Evolutionary conservation across 2,113 vertebrate genomes (phyloP).

Genomic region (Nothobranchius kuhntae): DNA sequence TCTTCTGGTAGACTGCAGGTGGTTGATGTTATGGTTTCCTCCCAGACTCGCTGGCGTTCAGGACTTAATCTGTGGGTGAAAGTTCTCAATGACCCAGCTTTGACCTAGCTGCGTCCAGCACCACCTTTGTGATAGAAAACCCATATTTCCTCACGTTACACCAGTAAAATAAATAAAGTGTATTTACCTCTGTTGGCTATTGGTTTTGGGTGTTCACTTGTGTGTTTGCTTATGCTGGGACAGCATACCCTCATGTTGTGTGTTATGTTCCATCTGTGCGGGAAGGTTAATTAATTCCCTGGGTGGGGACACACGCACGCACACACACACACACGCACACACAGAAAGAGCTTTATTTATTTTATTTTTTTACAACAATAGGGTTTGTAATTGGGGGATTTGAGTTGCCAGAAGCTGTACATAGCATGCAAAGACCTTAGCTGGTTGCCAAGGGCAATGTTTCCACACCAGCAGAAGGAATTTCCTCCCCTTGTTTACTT

Average conservation of each 20-base stretch:
- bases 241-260: not conserved
- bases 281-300: slow-evolving; percentile 58
- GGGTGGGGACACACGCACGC: slow-evolving; percentile 1
- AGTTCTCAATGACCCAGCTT: too few species aligned
- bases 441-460: slow-evolving; percentile 40
- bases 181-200: not conserved
- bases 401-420: slow-evolving; percentile 33
- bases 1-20: too few species aligned
- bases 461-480: slow-evolving; percentile 20
- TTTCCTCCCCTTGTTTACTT: slow-evolving; percentile 21
- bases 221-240: not conserved
- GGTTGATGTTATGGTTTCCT: too few species aligned
- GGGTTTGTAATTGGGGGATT: slow-evolving; percentile 39
- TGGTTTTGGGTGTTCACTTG: too few species aligned
- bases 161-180: too few species aligned
- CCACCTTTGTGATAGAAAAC: too few species aligned
- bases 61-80: too few species aligned
- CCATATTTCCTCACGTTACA: too few species aligned
- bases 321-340: not conserved
- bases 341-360: too few species aligned
- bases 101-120: too few species aligned
- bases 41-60: too few species aligned
- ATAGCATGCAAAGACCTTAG: slow-evolving; percentile 31
- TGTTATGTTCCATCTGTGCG: slow-evolving; percentile 12
- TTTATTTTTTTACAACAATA: slow-evolving; percentile 17